Percentiles rank a stretch among this genome's conserved stretches.
Conservation (phyloP, 1,140 invertebrate genomes). For the Tenebrio molitor region DNA sequence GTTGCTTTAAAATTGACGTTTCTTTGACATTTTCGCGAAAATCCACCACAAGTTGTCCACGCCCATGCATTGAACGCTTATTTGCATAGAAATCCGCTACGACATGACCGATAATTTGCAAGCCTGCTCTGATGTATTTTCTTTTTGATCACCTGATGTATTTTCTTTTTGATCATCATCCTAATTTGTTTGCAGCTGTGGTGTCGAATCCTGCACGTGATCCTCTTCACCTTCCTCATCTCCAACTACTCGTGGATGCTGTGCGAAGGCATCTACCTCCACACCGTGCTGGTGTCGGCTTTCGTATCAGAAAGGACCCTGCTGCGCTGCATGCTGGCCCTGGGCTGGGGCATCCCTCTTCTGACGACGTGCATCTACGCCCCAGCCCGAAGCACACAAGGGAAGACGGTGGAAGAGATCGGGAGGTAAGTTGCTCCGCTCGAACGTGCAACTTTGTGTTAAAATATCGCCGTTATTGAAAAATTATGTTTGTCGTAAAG, state of each 20-base stretch:
- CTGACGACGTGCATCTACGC: conserved; percentile 79
- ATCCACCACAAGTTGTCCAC: no score
- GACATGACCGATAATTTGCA: no score
- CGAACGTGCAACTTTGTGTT: conserved; percentile 25
- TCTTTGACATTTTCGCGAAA: no score
- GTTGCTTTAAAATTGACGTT: no score
- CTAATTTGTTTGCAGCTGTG: conserved; percentile 77
- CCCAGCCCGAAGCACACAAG: conserved; percentile 70
- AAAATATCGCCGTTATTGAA: conserved; percentile 25
- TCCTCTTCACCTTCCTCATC: conserved; percentile 90
- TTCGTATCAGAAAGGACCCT: conserved; percentile 91
- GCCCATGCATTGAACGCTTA: no score
- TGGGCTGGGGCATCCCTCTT: conserved; percentile 89
- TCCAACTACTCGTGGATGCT: conserved; percentile 98
- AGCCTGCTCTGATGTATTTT: no score
- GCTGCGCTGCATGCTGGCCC: conserved; percentile 83
- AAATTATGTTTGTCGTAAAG: conserved; percentile 39
- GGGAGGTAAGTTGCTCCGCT: conserved; percentile 71
- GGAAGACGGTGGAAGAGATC: conserved; percentile 68
- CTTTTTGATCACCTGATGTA: no score
- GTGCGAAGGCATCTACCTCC: conserved; percentile 93
- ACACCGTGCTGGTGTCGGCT: conserved; percentile 91
- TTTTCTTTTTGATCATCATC: no score
- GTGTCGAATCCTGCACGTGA: conserved; percentile 86
- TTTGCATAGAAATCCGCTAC: no score